Evolutionary conservation across 2,888 invertebrate species (phyloP), one percentile per base, ranked within the genome.

Genomic region (Rhagium mordax): DNA sequence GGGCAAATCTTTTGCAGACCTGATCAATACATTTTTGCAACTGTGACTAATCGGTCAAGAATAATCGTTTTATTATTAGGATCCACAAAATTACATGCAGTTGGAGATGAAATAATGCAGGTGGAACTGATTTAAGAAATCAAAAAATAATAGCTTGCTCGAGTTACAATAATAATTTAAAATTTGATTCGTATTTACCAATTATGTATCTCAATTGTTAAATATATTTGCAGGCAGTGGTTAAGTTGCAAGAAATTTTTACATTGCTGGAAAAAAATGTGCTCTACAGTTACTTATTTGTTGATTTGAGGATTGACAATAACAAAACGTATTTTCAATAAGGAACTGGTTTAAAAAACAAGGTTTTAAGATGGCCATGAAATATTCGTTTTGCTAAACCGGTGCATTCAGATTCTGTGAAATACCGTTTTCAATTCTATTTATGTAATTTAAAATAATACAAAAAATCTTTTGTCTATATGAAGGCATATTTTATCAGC

Each of bases 1-100:
- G 29, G 24, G 6, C 18, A 10, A 53, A 67, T 57, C 57, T 57
- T 57, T 67, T 67, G 41, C 47, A 57, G 57, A 47, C 18, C 15
- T 24, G 47, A 57, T 67, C 55, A 67, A 67, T 67, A 67, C 53
- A 65, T 57, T 65, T 27, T 57, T 67, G 67, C 55, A 47, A 55
- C 67, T 67, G 24, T 67, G 57, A 67, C 67, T 24, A 67, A 67
- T 57, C 27, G 64, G 4, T 29, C 24, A 24, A 24, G 27, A 64
- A 49, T 51, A 49, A 48, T 51, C 8, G 51, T 51, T 51, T 51
- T 51, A 51, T 51, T 51, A 18, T 51, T 51, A 51, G 18, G 51
- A 18, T 6, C 51, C 20, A 2, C 18, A 51, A 20, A 51, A 18
- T 10, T 51, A 18, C n/a, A 3, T n/a, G 10, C 48, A n/a, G 2